phyloP scores from a whole-genome alignment of 2,113 vertebrate species.

The Corapipo altera region DNA sequence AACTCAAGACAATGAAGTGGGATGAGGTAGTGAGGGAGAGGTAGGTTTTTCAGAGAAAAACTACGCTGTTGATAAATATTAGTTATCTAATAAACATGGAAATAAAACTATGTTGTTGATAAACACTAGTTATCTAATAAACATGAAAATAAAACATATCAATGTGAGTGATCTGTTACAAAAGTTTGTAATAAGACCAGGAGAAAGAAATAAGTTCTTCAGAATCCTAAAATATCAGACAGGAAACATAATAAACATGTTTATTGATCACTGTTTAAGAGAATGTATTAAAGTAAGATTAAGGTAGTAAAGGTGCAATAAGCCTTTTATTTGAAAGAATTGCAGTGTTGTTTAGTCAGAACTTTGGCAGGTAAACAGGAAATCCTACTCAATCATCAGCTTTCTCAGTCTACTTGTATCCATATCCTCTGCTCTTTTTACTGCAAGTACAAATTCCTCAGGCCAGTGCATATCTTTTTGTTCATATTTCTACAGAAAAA shows the following conservation, averaged over 20 bases:
- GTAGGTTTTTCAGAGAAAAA: constrained; percentile 8
- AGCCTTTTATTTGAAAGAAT: not conserved
- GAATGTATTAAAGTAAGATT: not conserved
- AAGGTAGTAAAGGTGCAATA: not conserved
- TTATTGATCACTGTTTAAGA: not conserved
- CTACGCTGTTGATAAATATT: not conserved
- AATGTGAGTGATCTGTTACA: not conserved
- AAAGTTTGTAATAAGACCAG: not conserved
- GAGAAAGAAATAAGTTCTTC: constrained; percentile 1
- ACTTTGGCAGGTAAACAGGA: not conserved
- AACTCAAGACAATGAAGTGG: not conserved
- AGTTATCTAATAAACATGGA: not conserved
- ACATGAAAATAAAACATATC: not conserved
- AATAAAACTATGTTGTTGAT: constrained; percentile 6
- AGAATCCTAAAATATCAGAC: constrained; percentile 2
- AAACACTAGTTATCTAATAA: constrained; percentile 14
- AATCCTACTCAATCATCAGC: not conserved
- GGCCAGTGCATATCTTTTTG: not conserved
- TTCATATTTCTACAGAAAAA: not conserved
- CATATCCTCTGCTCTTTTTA: not conserved
- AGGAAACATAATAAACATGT: not conserved
- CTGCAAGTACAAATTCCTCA: not conserved
- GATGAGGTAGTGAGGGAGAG: not conserved
- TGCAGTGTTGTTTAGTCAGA: not conserved
- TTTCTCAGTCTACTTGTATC: not conserved